A percentile compares a stretch with the other conserved stretches of the same genome.
Evolutionary conservation across 2,888 invertebrate species (phyloP).

Genomic region (Herminia tarsipennalis): DNA sequence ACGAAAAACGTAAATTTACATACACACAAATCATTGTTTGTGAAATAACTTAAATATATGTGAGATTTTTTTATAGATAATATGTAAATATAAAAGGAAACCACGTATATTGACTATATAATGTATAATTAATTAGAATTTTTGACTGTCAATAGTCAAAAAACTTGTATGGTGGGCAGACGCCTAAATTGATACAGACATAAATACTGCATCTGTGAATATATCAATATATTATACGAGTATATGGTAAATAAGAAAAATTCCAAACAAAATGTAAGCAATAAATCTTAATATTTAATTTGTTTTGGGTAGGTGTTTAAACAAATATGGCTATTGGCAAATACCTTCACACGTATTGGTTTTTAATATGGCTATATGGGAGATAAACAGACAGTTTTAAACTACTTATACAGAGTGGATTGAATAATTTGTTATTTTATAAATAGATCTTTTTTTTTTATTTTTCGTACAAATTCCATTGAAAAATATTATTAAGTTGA

Average conservation of each 20-base stretch:
- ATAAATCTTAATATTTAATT: slow-evolving; percentile 28
- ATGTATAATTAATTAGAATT: slow-evolving; percentile 24
- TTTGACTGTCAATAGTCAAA: slow-evolving; percentile 9
- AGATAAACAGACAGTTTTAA: not conserved
- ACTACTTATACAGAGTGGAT: no score
- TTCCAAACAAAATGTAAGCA: slow-evolving; percentile 12
- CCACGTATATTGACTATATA: slow-evolving; percentile 10
- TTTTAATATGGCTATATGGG: not conserved
- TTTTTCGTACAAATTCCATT: no score
- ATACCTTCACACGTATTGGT: not conserved
- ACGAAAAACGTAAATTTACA: slow-evolving; percentile 6
- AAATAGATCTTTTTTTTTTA: no score
- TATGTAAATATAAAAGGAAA: slow-evolving; percentile 17
- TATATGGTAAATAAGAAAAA: slow-evolving; percentile 14
- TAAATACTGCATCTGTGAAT: slow-evolving; percentile 30
- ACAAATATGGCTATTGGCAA: not conserved
- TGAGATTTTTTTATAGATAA: slow-evolving; percentile 9
- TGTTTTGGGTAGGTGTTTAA: slow-evolving; percentile 8
- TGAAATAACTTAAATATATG: slow-evolving; percentile 12
- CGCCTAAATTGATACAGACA: slow-evolving; percentile 34
- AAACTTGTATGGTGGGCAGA: slow-evolving; percentile 19
- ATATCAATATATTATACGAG: slow-evolving; percentile 22
- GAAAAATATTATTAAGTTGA: no score
- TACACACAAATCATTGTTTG: slow-evolving; percentile 12
- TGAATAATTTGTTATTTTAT: no score